These are phyloP conservation scores for Bagarius yarrelli DNA, from an alignment of 2,113 vertebrate species.

Conservation along the genomic window DNA sequence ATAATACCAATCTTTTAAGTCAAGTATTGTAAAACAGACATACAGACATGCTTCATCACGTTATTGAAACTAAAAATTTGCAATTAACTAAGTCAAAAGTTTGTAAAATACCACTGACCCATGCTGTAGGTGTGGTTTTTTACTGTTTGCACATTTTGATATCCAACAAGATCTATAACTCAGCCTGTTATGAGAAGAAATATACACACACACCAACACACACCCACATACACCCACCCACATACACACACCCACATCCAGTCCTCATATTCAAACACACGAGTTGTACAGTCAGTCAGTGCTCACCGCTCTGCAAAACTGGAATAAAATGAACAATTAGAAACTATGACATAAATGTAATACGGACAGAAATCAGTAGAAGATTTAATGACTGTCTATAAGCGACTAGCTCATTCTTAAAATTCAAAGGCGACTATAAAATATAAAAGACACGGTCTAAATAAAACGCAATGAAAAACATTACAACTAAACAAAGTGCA, in stretches of 20 bases:
- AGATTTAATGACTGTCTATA: conserved; percentile 32
- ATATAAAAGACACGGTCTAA: conserved; percentile 28
- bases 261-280: neutral
- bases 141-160: neutral
- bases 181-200: neutral
- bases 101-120: neutral
- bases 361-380: conserved; percentile 27
- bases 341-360: conserved; percentile 12
- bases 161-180: neutral
- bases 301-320: conserved; percentile 4
- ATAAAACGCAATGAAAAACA: neutral
- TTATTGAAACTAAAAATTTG: no score
- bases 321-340: neutral
- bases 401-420: neutral
- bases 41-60: no score
- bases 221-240: neutral
- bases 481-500: neutral
- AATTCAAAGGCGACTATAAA: conserved; percentile 25
- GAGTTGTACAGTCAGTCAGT: neutral
- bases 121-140: neutral
- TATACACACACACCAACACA: neutral
- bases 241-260: neutral
- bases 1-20: no score
- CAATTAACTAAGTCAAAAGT: neutral
- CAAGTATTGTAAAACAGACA: no score